Base-by-base conservation (phyloP, 2,113 vertebrate genomes). In the Stegostoma tigrinum region DNA sequence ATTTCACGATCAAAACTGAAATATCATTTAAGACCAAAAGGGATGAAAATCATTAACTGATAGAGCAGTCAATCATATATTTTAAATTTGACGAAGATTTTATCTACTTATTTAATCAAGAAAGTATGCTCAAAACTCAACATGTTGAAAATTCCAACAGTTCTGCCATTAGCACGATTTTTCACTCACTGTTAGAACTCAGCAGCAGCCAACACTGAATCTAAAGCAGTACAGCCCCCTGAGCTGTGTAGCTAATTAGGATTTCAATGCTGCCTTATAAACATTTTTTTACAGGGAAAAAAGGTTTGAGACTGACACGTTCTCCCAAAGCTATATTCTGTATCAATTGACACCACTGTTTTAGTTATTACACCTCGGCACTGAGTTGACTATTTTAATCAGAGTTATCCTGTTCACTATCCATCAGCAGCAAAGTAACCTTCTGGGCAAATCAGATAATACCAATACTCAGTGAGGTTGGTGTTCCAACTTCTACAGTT, bases 351-450 rank as follows among this genome's bases (percentile, higher is more conserved):
- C 15, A 21, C n/a, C 61, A 91, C 61, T 38, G 34, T 19, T 34
- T 23, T 66, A 38, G 7, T 34, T 66, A 67, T 93, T 66, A 61
- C 61, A 38, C 17, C 21, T 19, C 67, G 61, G 3, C 34, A 93
- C 34, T 21, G 15, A 93, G 89, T 15, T 34, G 66, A 93, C 66
- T 66, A 93, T 91, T 91, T 91, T 91, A 91, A 90, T 55, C 30
- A 61, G 52, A 91, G 89, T 64, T 30, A 8, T 66, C 89, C n/a
- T 38, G 61, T 66, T 93, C 38, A 64, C 5, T 19, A 64, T 67
- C 55, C 61, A 93, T 93, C 61, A 93, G 89, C 17, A 64, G 15
- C 12, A 1, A 91, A 66, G 61, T 19, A 93, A 12, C 89, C 61
- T 93, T 67, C 34, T 93, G 89, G 61, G 61, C 14, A 42, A 38